Conservation (phyloP, 2,888 invertebrate genomes). For the Hirudinaria manillensis region DNA sequence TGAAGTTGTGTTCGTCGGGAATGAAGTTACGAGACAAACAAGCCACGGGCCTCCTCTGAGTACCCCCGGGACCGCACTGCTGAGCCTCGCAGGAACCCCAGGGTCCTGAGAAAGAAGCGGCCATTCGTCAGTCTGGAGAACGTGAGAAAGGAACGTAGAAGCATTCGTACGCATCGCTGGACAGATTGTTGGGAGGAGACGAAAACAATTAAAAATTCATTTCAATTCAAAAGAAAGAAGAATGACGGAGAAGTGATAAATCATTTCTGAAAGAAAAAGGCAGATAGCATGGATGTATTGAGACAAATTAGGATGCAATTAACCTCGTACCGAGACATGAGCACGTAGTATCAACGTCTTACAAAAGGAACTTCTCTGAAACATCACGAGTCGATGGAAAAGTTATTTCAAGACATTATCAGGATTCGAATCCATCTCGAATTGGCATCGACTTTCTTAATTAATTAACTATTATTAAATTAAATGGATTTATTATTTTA, state of each 20-base stretch:
- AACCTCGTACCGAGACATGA: neutral
- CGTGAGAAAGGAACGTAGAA: neutral
- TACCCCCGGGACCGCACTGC: conserved; percentile 37
- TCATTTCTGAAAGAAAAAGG: neutral
- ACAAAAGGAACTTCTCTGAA: neutral
- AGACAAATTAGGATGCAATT: conserved; percentile 14
- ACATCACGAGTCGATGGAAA: neutral
- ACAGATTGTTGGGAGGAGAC: neutral
- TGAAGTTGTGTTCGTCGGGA: conserved; percentile 13
- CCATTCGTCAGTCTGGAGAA: neutral
- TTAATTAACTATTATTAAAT: neutral
- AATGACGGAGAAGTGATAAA: neutral
- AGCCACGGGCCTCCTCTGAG: conserved; percentile 34
- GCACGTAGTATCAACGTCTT: neutral
- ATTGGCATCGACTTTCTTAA: too few species aligned
- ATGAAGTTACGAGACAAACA: conserved; percentile 29
- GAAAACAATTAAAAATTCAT: conserved; percentile 10
- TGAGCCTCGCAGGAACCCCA: conserved; percentile 36
- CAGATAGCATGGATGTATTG: neutral
- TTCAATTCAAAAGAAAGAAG: neutral
- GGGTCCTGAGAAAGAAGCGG: conserved; percentile 32
- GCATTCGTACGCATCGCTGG: neutral
- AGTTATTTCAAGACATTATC: too few species aligned
- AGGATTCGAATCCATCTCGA: too few species aligned
- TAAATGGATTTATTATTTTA: neutral